These are phyloP conservation scores for Recurvirostra avosetta DNA, from an alignment of 2,113 vertebrate species.

Conservation along the genomic window DNA sequence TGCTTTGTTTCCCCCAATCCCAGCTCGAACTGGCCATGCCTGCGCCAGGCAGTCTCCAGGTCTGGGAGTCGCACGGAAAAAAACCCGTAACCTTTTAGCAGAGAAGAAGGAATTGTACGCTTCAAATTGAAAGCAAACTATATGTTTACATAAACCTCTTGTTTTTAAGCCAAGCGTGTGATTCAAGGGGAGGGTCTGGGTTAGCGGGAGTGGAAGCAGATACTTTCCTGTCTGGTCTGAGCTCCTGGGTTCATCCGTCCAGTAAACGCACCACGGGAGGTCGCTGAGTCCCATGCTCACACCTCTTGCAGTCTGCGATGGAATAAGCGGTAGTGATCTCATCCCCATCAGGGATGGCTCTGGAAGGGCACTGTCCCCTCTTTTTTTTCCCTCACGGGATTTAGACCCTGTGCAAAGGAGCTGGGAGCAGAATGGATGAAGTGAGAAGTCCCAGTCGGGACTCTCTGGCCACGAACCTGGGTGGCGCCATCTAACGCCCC, in stretches of 20 bases:
- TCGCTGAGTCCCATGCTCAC: not conserved
- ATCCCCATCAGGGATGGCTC: not conserved
- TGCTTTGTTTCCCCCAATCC: not conserved
- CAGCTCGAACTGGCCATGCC: not conserved
- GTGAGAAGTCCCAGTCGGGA: not conserved
- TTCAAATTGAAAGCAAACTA: not conserved
- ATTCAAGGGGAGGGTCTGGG: constrained; percentile 19
- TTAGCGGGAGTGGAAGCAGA: not conserved
- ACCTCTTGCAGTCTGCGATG: not conserved
- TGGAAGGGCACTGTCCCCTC: not conserved
- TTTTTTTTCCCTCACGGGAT: not conserved
- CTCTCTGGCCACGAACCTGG: not conserved
- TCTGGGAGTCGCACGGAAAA: not conserved
- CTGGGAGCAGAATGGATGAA: not conserved
- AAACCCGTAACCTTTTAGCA: not conserved
- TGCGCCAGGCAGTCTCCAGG: not conserved
- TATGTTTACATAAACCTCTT: constrained; percentile 12
- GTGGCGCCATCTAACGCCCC: not conserved
- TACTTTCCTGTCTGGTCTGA: constrained; percentile 30
- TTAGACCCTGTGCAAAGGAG: not conserved
- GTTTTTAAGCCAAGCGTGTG: not conserved
- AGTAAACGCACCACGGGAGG: not conserved
- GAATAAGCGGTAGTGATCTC: not conserved
- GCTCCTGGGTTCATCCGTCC: not conserved
- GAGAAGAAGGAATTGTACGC: not conserved